phyloP scores from a whole-genome alignment of 2,797 vertebrate species.

The Coluber constrictor region DNA sequence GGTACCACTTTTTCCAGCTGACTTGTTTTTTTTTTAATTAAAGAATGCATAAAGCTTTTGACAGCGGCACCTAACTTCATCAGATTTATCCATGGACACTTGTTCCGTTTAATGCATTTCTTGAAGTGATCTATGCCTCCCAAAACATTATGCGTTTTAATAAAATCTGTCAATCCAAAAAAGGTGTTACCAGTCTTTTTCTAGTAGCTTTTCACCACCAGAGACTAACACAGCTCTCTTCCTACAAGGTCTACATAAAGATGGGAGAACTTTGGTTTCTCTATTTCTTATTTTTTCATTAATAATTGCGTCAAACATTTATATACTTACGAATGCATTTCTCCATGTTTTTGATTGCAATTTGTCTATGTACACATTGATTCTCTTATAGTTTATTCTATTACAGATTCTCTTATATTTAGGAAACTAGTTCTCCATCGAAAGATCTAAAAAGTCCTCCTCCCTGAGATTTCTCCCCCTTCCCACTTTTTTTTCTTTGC shows the following conservation, averaged over 20 bases:
- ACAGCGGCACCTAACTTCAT: not conserved
- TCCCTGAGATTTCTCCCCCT: not conserved
- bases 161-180: not conserved
- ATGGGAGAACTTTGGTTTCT: not conserved
- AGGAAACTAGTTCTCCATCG: constrained; percentile 21
- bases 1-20: not conserved
- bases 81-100: not conserved
- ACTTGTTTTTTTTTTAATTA: not conserved
- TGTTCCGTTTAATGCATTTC: not conserved
- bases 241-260: not conserved
- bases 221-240: not conserved
- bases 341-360: not conserved
- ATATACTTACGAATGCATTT: not conserved
- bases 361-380: not conserved
- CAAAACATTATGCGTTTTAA: not conserved
- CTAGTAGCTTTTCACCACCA: not conserved
- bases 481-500: not conserved
- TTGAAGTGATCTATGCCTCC: not conserved
- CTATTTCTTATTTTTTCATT: not conserved
- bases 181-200: not conserved
- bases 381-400: not conserved
- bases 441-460: constrained; percentile 38
- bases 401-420: not conserved
- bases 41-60: not conserved
- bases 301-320: not conserved